Conservation (phyloP, 1,140 invertebrate species). For the Drosophila sp. region DNA sequence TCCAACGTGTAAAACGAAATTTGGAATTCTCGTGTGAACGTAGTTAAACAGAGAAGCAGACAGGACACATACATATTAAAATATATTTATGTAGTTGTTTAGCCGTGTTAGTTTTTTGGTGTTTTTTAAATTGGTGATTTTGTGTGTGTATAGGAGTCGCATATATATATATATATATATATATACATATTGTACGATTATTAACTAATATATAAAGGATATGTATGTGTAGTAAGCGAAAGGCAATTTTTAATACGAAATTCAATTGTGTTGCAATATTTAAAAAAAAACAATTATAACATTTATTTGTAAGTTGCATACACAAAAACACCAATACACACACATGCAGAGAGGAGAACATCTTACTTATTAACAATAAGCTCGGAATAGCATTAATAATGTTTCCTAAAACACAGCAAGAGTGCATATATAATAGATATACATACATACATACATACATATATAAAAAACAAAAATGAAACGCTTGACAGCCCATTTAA, state of each 20-base stretch:
- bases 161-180: conserved; percentile 54
- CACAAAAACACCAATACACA: conserved; percentile 22
- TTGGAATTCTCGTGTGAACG: conserved; percentile 20
- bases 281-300: conserved; percentile 16
- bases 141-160: conserved; percentile 65
- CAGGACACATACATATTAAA: conserved; percentile 28
- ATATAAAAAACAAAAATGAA: conserved; percentile 31
- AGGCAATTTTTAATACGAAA: conserved; percentile 64
- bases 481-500: conserved; percentile 65
- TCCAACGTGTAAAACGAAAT: background rate
- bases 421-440: conserved; percentile 16
- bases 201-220: conserved; percentile 71
- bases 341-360: conserved; percentile 21
- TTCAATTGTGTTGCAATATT: conserved; percentile 75
- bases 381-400: conserved; percentile 50
- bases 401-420: conserved; percentile 59
- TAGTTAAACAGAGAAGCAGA: conserved; percentile 11
- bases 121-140: conserved; percentile 70
- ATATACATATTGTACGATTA: conserved; percentile 68
- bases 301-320: conserved; percentile 67
- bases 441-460: background rate
- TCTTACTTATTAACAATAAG: conserved; percentile 47
- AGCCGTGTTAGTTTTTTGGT: conserved; percentile 76
- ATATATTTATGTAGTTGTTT: conserved; percentile 73
- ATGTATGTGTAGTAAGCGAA: conserved; percentile 63